phyloP scores from a whole-genome alignment of 2,797 vertebrate genomes.

The Spinus olivaceus region DNA sequence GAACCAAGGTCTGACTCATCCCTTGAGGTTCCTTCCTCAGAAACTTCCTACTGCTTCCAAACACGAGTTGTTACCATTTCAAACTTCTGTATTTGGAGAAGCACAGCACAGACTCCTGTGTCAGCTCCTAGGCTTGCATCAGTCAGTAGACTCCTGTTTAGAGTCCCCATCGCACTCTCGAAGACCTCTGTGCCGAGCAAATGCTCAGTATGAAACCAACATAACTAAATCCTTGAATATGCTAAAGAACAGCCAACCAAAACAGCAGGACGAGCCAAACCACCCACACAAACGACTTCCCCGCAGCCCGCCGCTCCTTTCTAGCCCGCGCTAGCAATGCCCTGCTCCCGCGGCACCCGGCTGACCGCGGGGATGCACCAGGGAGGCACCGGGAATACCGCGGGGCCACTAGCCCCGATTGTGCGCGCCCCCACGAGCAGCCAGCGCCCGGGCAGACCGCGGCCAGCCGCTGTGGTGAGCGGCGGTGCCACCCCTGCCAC shows the following conservation, averaged over 20 bases:
- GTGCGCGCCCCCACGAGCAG: fast-evolving
- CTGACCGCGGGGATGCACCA: fast-evolving
- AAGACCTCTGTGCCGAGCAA: neutral
- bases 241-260: neutral
- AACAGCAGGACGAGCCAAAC: neutral
- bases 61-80: neutral
- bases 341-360: neutral
- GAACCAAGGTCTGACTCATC: neutral
- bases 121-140: neutral
- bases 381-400: no score
- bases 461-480: fast-evolving
- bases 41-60: neutral
- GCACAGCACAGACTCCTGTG: fast-evolving
- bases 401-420: fast-evolving
- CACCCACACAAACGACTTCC: fast-evolving
- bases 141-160: neutral
- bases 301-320: neutral
- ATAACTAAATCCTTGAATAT: neutral
- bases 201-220: neutral
- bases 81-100: neutral
- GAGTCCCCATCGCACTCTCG: fast-evolving
- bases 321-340: neutral
- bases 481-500: neutral
- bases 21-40: neutral
- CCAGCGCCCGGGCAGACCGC: fast-evolving